Conservation (phyloP, 2,888 invertebrate genomes). For the Hanleya hanleyi region DNA sequence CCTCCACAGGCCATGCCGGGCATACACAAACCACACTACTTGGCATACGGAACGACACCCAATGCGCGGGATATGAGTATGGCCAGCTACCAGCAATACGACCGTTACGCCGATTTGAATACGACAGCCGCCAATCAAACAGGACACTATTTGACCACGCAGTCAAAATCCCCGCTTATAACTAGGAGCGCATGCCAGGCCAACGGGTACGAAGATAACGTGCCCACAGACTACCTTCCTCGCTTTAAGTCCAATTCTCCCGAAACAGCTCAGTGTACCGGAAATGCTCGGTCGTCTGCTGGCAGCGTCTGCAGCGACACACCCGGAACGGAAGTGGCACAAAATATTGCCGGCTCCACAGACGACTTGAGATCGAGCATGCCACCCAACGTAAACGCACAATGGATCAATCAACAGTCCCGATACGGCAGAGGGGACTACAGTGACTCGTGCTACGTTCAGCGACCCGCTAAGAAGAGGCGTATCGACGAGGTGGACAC, state of each 20-base stretch:
- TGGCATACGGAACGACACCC: background rate
- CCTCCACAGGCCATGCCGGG: background rate
- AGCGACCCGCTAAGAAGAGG: background rate
- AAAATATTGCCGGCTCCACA: background rate
- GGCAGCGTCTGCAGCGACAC: background rate
- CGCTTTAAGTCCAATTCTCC: background rate
- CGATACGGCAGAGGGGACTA: background rate
- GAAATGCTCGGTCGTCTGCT: background rate
- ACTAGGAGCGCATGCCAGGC: background rate
- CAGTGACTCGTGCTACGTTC: background rate
- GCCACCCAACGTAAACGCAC: background rate
- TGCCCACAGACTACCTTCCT: background rate
- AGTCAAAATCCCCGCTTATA: background rate
- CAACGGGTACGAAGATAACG: background rate
- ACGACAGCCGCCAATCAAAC: background rate
- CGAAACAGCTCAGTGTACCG: background rate
- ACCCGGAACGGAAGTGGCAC: background rate
- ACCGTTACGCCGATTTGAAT: background rate
- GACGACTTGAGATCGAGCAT: background rate
- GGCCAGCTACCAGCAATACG: background rate
- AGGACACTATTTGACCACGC: background rate
- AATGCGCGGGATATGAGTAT: background rate
- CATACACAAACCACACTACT: background rate
- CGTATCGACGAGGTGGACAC: background rate
- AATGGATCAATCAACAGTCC: background rate